Percentiles rank a stretch among this genome's conserved stretches.
Conservation (phyloP, 2,797 vertebrate species). For the Caiman crocodilus region DNA sequence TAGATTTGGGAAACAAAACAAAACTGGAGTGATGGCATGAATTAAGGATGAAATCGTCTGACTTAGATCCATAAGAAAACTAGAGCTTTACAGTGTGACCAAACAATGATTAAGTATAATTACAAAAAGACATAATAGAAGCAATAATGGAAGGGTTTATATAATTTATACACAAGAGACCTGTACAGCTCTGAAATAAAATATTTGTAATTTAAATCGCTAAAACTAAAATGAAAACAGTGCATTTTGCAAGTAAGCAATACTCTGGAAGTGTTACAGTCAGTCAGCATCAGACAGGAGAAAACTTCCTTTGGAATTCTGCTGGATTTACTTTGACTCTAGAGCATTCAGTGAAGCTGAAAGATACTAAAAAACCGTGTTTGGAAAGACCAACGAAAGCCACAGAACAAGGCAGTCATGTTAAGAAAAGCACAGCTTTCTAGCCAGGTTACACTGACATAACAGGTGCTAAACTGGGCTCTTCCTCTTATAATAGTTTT, state of each 20-base stretch:
- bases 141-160: background rate
- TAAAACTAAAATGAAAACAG: background rate
- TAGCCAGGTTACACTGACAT: background rate
- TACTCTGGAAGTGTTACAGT: background rate
- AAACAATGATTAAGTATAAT: background rate
- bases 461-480: background rate
- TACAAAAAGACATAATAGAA: slow-evolving; percentile 6
- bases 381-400: background rate
- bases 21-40: slow-evolving; percentile 2
- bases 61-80: background rate
- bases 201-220: background rate
- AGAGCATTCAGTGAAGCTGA: fast-evolving
- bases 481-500: background rate
- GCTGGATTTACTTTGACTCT: background rate
- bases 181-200: background rate
- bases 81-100: slow-evolving; percentile 27
- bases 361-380: background rate
- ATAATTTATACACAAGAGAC: background rate
- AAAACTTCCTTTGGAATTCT: fast-evolving
- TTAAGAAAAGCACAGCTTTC: background rate
- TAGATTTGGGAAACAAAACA: slow-evolving; percentile 41
- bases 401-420: fast-evolving
- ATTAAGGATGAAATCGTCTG: slow-evolving; percentile 41
- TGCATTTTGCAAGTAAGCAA: background rate
- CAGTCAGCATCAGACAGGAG: background rate